Percentiles rank a stretch among this genome's conserved stretches.
Evolutionary conservation across 2,888 invertebrate genomes (phyloP).

Genomic region (Coecobrya sp.): DNA sequence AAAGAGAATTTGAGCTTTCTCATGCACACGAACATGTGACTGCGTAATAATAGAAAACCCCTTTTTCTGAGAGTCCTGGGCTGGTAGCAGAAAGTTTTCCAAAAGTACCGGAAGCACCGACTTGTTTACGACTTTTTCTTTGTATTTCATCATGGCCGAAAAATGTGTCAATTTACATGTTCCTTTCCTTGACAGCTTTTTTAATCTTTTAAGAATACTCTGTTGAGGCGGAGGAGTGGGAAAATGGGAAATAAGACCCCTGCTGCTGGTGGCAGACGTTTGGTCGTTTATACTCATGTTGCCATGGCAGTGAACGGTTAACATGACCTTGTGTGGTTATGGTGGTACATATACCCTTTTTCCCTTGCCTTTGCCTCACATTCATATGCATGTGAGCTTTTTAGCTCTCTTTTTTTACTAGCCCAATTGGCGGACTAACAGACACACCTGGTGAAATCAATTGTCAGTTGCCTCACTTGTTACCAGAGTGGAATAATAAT

Average conservation of each 20-base stretch:
- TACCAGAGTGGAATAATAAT: too few species aligned
- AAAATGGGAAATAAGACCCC: not conserved
- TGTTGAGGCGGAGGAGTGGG: not conserved
- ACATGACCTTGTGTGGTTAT: not conserved
- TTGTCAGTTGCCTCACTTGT: not conserved
- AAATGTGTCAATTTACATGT: not conserved
- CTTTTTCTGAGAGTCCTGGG: not conserved
- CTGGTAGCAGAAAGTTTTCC: not conserved
- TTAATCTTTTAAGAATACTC: not conserved
- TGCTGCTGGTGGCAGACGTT: not conserved
- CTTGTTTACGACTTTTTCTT: too few species aligned
- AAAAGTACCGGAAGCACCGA: too few species aligned
- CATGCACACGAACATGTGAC: conserved; percentile 28
- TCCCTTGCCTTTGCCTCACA: too few species aligned
- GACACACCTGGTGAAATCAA: conserved; percentile 1
- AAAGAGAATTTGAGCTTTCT: not conserved
- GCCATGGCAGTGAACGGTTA: conserved; percentile 7
- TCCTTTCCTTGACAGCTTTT: not conserved
- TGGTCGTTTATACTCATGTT: not conserved
- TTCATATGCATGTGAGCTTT: too few species aligned
- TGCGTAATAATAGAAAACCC: not conserved
- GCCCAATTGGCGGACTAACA: not conserved
- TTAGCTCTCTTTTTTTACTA: not conserved
- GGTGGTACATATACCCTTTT: too few species aligned
- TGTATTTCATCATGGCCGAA: not conserved